A percentile compares a stretch with the other conserved stretches of the same genome.
Evolutionary conservation across 30 jellyfish, hydroid and myxozoan genomes (phyloP).

Genomic region (Cassiopea xamachana): DNA sequence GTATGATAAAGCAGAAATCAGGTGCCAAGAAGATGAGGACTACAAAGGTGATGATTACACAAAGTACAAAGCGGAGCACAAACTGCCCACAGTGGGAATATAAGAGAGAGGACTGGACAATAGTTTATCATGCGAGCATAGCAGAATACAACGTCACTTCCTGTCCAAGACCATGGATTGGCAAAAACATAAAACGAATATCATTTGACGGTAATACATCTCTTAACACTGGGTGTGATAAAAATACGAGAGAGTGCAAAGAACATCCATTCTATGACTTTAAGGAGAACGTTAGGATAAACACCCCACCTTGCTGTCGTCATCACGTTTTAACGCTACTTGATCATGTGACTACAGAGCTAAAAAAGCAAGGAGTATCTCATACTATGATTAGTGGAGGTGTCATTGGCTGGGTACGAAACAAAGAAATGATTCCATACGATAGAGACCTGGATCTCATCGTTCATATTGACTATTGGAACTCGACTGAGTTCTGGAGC

Average conservation of each 20-base stretch:
- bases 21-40: too few species aligned
- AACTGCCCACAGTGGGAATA: slow-evolving; percentile 36
- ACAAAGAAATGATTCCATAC: slow-evolving; percentile 82
- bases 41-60: too few species aligned
- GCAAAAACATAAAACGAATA: slow-evolving; percentile 52
- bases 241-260: slow-evolving; percentile 65
- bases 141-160: background rate
- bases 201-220: slow-evolving; percentile 48
- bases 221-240: slow-evolving; percentile 74
- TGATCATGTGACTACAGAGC: slow-evolving; percentile 48
- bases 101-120: slow-evolving; percentile 46
- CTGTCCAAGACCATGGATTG: slow-evolving; percentile 39
- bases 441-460: slow-evolving; percentile 88
- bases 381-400: slow-evolving; percentile 90
- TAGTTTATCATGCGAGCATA: slow-evolving; percentile 13
- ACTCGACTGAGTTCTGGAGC: slow-evolving; percentile 58
- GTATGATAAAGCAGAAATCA: too few species aligned
- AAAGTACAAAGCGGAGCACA: background rate
- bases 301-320: slow-evolving; percentile 98
- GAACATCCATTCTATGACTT: slow-evolving; percentile 77
- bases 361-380: slow-evolving; percentile 34
- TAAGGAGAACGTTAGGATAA: slow-evolving; percentile 47
- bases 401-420: slow-evolving; percentile 91
- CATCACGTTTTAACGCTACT: slow-evolving; percentile 68
- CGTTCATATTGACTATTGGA: slow-evolving; percentile 72